Evolutionary conservation across 1,140 invertebrate species (phyloP), one percentile per base, ranked within the genome.

Genomic region (Drosophila parvula): DNA sequence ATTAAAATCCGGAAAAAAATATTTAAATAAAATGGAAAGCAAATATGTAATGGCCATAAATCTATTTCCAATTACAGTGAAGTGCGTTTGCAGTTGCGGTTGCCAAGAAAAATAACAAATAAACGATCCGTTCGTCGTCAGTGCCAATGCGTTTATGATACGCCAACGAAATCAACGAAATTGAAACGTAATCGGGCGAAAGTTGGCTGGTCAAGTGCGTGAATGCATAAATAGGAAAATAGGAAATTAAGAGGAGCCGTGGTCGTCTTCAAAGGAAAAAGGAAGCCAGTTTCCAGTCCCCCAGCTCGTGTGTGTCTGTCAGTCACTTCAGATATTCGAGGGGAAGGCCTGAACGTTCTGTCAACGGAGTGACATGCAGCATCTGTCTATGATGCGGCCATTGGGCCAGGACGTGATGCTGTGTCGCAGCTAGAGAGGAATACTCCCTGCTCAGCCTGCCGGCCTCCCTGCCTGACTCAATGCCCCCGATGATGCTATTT

Each of bases 351-450:
- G 80, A 88, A 8, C 34, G 74, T 80, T 89, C 84, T 89, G 84
- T 89, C 84, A 89, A 89, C 84, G 85, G 77, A 88, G 82, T 88
- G 83, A 88, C 84, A 88, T 77, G 83, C 84, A 83, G 84, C 83
- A 88, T 88, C 83, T 88, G 83, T 88, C 83, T 88, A 78, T 83
- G 84, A 80, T 83, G 84, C 71, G 79, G 79, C 78, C 74, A 71
- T 73, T 41, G 65, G 83, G 75, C 84, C 79, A 86, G 84, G 83
- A 86, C 83, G 83, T 83, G 83, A 78, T 79, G 82, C 82, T 88
- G 82, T 62, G 79, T 59, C 80, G 62, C 79, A 83, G 80, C 75
- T 67, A 68, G 64, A 67, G 64, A 61, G 61, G 30, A 64, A 55
- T 10, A 48, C 61, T 38, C 64, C 40, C 36, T 64, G 61, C 38